Conservation (phyloP, 2,113 vertebrate species). For the Meriones unguiculatus region DNA sequence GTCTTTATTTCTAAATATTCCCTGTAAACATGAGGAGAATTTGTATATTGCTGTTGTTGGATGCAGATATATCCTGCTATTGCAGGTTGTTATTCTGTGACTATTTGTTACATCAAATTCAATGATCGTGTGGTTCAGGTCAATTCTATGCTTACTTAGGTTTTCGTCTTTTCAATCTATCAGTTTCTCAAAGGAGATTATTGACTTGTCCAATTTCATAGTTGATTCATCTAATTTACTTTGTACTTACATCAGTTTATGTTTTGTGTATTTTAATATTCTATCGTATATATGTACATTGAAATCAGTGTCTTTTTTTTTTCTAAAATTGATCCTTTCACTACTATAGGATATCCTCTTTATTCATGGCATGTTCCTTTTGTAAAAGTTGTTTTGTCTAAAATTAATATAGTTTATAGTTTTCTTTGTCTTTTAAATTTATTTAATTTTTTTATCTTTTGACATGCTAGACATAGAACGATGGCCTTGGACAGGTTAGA, state of each 20-base stretch:
- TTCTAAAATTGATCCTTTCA: not conserved
- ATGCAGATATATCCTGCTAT: not conserved
- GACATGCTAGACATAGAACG: not conserved
- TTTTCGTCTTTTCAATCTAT: not conserved
- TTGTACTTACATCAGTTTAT: not conserved
- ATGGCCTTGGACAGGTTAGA: not conserved
- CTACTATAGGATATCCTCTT: not conserved
- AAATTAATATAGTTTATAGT: not conserved
- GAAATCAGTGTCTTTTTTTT: not conserved
- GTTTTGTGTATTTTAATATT: not conserved
- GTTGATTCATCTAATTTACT: not conserved
- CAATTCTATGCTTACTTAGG: not conserved
- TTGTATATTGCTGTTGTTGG: not conserved
- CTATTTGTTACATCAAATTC: not conserved
- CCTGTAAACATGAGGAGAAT: not conserved
- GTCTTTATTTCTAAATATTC: not conserved
- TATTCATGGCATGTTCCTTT: not conserved
- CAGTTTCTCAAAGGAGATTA: not conserved
- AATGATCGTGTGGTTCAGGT: not conserved
- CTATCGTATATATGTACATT: not conserved
- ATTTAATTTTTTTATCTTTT: not conserved
- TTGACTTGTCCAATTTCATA: not conserved
- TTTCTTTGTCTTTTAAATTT: not conserved
- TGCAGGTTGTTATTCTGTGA: not conserved
- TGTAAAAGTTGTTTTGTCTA: not conserved